phyloP scores from a whole-genome alignment of 2,113 vertebrate species.

The Oceanites oceanicus region DNA sequence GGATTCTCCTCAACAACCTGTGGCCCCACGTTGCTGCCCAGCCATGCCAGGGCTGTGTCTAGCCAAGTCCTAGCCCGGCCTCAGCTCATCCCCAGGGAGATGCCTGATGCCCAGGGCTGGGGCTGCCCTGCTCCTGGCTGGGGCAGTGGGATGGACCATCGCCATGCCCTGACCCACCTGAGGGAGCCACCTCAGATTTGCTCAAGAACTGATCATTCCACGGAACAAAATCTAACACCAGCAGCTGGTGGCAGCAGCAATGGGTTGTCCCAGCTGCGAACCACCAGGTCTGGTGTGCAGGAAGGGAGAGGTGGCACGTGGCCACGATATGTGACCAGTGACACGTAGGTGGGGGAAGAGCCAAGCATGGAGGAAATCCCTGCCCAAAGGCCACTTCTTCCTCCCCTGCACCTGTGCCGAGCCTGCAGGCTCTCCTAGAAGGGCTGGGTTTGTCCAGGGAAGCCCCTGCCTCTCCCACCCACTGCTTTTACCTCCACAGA shows the following conservation, averaged over 20 bases:
- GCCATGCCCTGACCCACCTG: background rate
- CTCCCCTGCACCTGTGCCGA: background rate
- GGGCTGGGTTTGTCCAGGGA: background rate
- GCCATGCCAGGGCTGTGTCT: background rate
- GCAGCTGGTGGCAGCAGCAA: background rate
- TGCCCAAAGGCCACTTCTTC: background rate
- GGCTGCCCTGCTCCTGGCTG: background rate
- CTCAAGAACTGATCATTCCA: background rate
- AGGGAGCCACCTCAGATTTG: background rate
- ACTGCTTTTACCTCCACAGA: background rate
- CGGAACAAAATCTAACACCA: background rate
- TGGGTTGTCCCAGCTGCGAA: background rate
- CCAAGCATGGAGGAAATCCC: background rate
- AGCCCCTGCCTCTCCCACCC: background rate
- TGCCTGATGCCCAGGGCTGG: background rate
- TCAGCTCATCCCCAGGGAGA: background rate
- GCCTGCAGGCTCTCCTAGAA: background rate
- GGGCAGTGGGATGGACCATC: background rate
- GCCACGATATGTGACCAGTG: background rate
- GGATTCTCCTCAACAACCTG: background rate
- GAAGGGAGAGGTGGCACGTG: background rate
- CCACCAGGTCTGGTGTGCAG: rapidly evolving
- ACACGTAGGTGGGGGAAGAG: background rate
- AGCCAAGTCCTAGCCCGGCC: background rate
- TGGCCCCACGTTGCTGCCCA: background rate